Evolutionary conservation across 1,140 invertebrate species (phyloP), one percentile per base, ranked within the genome.

Genomic region (Leptopilina boulardi): DNA sequence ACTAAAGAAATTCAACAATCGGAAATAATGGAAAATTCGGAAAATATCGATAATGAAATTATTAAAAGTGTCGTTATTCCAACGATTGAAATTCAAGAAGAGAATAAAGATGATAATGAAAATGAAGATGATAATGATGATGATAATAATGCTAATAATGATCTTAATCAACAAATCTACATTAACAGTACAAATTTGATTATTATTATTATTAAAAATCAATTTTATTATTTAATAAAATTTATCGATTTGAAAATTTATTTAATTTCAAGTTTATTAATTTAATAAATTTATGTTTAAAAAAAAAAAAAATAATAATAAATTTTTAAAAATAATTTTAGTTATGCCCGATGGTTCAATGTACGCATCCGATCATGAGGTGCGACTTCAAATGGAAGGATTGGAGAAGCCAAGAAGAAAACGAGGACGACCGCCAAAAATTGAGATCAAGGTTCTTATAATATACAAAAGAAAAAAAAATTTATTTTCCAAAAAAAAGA

Each of bases 381-480:
- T 93, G 82, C 87, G 91, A 51, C 84, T 93, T 34, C 91, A 92
- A 91, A 93, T 94, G 74, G 92, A 94, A 81, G 94, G 94, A 0
- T 87, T 94, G 51, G 92, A 93, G 44, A 94, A 93, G 82, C 94
- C 94, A 3, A 93, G 92, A 85, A 88, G 93, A 76, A 96, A 95
- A 89, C 88, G 94, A 71, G 95, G 95, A 6, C 89, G 95, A 73
- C 95, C 94, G 3, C 93, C 93, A 2, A 95, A 95, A 90, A 30
- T 75, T 70, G 78, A 84, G 13, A 82, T 80, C 73, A 9, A 34
- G 42, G 80, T 80, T 19, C 9, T 19, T 38, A 66, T 23, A 51
- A 54, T 23, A 70, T 79, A 81, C 42, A 76, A 79, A 77, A 78
- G 21, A 13, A 47, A 78, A 78, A 47, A 73, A 73, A 76, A 80